phyloP scores from a whole-genome alignment of 1,140 invertebrate genomes.

The Eufriesea mexicana region DNA sequence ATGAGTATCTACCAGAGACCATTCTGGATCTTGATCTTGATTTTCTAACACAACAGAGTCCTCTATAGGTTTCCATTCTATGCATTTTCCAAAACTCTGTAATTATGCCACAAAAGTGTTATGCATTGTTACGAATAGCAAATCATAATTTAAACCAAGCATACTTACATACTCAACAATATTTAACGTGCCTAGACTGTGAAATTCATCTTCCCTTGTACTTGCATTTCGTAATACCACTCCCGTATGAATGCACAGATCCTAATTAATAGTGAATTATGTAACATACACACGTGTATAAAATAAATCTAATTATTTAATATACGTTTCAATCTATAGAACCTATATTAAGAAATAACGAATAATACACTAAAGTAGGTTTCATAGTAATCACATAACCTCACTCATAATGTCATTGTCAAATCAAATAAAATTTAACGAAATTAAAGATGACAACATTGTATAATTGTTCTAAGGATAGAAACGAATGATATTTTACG shows the following conservation, averaged over 20 bases:
- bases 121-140: background rate
- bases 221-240: slow-evolving; percentile 78
- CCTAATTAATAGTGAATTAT: slow-evolving; percentile 69
- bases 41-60: slow-evolving; percentile 88
- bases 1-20: slow-evolving; percentile 90
- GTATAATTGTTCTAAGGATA: background rate
- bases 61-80: slow-evolving; percentile 92
- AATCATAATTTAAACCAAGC: background rate
- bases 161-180: slow-evolving; percentile 81
- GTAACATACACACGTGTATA: background rate
- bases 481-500: background rate
- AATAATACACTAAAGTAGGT: background rate
- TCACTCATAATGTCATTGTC: background rate
- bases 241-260: slow-evolving; percentile 80
- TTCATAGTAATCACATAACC: background rate
- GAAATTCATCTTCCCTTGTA: slow-evolving; percentile 79
- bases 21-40: slow-evolving; percentile 90
- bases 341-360: background rate
- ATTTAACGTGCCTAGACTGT: slow-evolving; percentile 79
- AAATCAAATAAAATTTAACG: background rate
- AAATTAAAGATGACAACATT: background rate
- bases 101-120: slow-evolving; percentile 33
- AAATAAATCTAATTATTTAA: background rate
- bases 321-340: background rate
- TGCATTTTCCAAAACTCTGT: slow-evolving; percentile 83